Evolutionary conservation across 2,113 vertebrate species (phyloP), one percentile per base, ranked within the genome.

Genomic region (Serilophus lunatus): DNA sequence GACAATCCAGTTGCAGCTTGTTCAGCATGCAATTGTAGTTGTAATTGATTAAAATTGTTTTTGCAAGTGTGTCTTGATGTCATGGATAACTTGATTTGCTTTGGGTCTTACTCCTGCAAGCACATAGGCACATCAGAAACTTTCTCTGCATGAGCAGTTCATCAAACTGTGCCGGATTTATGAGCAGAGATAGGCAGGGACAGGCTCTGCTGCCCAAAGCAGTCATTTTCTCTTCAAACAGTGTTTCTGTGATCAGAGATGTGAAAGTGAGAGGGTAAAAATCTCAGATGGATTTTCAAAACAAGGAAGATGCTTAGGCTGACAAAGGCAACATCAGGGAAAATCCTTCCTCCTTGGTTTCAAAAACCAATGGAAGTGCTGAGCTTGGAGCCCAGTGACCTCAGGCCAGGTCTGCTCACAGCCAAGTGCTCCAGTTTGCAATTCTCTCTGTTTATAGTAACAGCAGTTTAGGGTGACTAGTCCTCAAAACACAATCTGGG

Each of bases 1-100:
- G 95, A 88, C 92, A 95, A 92, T 54, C 79, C 85, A 71, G 88
- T 82, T 81, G 92, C 2, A 11, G 82, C 92, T 97, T 95, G 95
- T 95, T 91, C 76, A 87, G 91, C 96, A 88, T 82, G 92, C 77
- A 86, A 68, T 86, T 81, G 80, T 42, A 40, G 92, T 60, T 95
- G 92, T 94, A 95, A 95, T 94, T 92, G 92, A 95, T 95, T 96
- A 92, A 96, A 94, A 95, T 78, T 74, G 79, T 54, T 95, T 95
- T 88, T 90, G 79, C 86, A 86, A 96, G 92, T 92, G 86, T 94
- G 90, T 90, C 93, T 86, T 90, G 86, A 93, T 95, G 88, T 65
- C 91, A 92, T 5, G 44, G 90, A 45, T 94, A 94, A 93, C 90
- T 79, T 45, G 69, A 96, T 96, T 95, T 94, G 82, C 82, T 94